phyloP scores from a whole-genome alignment of 2,797 vertebrate species.

The Calcarius lapponicus region DNA sequence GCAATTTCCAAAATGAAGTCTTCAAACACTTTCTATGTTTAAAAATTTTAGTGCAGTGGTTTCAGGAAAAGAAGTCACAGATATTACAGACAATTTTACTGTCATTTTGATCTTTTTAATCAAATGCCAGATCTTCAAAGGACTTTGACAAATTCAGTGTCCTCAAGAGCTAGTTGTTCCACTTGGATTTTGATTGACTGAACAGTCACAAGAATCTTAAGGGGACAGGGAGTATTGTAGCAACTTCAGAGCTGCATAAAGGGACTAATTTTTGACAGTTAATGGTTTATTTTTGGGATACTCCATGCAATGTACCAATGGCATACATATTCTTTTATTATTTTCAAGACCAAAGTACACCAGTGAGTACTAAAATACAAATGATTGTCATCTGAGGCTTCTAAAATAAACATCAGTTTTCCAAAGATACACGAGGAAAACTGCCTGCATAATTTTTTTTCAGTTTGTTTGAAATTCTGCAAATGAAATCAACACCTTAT shows the following conservation, averaged over 20 bases:
- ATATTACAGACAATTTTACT: background rate
- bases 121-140: background rate
- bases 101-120: conserved; percentile 14
- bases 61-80: background rate
- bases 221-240: background rate
- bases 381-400: background rate
- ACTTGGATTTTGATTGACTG: background rate
- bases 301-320: background rate
- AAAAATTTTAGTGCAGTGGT: background rate
- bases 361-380: background rate
- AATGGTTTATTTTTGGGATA: background rate
- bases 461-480: background rate
- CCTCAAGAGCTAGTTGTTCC: background rate
- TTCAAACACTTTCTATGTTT: background rate
- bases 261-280: background rate
- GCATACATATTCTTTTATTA: background rate
- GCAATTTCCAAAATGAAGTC: background rate
- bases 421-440: background rate
- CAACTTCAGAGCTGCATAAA: background rate
- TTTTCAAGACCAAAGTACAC: background rate
- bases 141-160: background rate
- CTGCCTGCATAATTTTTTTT: background rate
- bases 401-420: background rate
- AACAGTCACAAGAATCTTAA: background rate
- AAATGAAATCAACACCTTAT: background rate